Percentiles rank a stretch among this genome's conserved stretches.
Evolutionary conservation across 2,888 invertebrate species (phyloP).

Genomic region (Drosophila stalkeri): DNA sequence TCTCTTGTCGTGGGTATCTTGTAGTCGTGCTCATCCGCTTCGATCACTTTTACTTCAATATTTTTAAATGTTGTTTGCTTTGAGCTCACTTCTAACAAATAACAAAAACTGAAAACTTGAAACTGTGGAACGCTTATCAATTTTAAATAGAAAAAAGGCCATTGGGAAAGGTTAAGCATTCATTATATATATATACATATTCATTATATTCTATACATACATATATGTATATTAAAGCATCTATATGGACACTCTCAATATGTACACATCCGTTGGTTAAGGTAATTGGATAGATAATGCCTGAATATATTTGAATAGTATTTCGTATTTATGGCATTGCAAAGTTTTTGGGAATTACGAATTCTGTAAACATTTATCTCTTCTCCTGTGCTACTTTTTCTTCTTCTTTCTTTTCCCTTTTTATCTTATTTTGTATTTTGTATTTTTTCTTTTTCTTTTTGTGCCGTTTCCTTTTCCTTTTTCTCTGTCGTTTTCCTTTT

Average conservation of each 20-base stretch:
- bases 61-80: slow-evolving; percentile 51
- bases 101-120: slow-evolving; percentile 56
- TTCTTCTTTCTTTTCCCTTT: not conserved
- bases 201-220: not conserved
- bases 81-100: slow-evolving; percentile 47
- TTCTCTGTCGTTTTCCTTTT: not conserved
- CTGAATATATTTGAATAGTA: not conserved
- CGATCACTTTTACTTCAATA: slow-evolving; percentile 2
- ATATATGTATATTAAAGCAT: not conserved
- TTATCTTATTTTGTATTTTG: not conserved
- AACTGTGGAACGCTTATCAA: slow-evolving; percentile 60
- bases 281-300: slow-evolving; percentile 20
- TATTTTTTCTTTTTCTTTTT: not conserved
- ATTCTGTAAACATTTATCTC: not conserved
- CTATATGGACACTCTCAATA: not conserved
- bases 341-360: not conserved
- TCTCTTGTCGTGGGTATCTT: not conserved
- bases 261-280: slow-evolving; percentile 42
- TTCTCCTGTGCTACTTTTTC: not conserved
- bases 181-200: slow-evolving; percentile 5
- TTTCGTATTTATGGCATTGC: not conserved
- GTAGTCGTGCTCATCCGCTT: not conserved
- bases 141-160: slow-evolving; percentile 63
- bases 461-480: not conserved
- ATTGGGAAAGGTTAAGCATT: slow-evolving; percentile 64